Base-by-base conservation (phyloP, 2,797 vertebrate genomes). In the Pempheris klunzingeri region DNA sequence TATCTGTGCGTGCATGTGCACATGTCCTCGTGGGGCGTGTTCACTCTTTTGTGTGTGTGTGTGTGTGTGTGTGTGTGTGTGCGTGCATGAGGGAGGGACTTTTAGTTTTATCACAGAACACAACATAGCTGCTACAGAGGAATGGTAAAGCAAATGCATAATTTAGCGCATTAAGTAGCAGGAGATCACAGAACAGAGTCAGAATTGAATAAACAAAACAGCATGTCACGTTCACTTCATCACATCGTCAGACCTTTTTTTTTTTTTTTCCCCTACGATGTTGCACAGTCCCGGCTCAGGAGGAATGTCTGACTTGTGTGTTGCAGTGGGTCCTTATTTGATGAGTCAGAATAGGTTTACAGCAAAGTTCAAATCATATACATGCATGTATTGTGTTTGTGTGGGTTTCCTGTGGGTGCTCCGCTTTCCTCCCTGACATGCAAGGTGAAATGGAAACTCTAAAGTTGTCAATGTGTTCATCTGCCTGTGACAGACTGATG, bases 361-460 rank as follows among this genome's bases (percentile, higher is more conserved):
- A 30, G 36, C 34, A 52, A 43, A 60, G 41, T 43, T 67, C 24
- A 11, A 14, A 36, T 26, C 15, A 28, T 30, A 30, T 39, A n/a
- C 47, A 63, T 46, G 57, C 49, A 39, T 39, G 20, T 30, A 14
- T 18, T 44, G 22, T 80, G 34, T 53, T 24, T 75, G 68, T 66
- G 61, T 69, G 76, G 57, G 74, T 78, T 80, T 65, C 50, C 39
- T 74, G 2, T 73, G 50, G 64, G 38, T 30, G 60, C 22, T 58
- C 53, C 47, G 75, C 50, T 50, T 71, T 34, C 82, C 66, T 81
- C 65, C 71, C 59, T 54, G 18, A 68, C 63, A 24, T 0, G 7
- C 20, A 13, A 47, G 58, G 49, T 36, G 53, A 43, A 74, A 71
- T 65, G 78, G 78, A 83, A 85, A 81, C 60, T 74, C 17, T 30